Evolutionary conservation across 2,113 vertebrate species (phyloP), one percentile per base, ranked within the genome.

Genomic region (Perca flavescens): DNA sequence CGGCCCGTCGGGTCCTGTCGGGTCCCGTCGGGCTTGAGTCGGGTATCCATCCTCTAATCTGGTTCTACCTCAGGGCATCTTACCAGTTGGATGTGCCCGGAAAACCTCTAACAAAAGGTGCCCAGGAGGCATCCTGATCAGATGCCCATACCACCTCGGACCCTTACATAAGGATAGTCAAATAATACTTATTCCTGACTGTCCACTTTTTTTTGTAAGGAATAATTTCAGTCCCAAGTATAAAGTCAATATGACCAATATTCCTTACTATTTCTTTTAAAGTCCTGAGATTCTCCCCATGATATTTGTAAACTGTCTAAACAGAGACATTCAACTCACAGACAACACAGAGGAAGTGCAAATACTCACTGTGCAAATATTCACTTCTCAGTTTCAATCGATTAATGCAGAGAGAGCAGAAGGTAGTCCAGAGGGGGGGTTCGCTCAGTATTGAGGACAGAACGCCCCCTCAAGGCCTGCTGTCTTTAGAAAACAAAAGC

Each of bases 401-500:
- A 88, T 91, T 68, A 71, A 65, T 56, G 74, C 65, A 57, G 77
- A 43, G 64, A 58, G 76, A 80, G 71, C 83, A 77, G 75, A 74
- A 70, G 82, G 74, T 66, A 62, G 68, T 83, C 85, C 28, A 4
- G 52, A 28, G 69, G 69, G 52, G 49, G 69, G 66, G 72, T 54
- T 56, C 77, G 77, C 58, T 78, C 43, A 63, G 79, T 78, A 66
- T 74, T 60, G 87, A 91, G 85, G 85, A 88, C 87, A 89, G 40
- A 82, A 83, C 89, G 25, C 76, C 87, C 82, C 89, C 86, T 83
- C 82, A 75, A 77, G 86, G 84, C 69, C 88, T 83, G 77, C 88
- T 77, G 83, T 79, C 82, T 88, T 88, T 77, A 80, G 68, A 88
- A 87, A 93, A 90, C 84, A 83, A 88, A 90, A 83, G 87, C 82